phyloP scores from a whole-genome alignment of 2,797 vertebrate species.

The Mormyrops boulengeri region DNA sequence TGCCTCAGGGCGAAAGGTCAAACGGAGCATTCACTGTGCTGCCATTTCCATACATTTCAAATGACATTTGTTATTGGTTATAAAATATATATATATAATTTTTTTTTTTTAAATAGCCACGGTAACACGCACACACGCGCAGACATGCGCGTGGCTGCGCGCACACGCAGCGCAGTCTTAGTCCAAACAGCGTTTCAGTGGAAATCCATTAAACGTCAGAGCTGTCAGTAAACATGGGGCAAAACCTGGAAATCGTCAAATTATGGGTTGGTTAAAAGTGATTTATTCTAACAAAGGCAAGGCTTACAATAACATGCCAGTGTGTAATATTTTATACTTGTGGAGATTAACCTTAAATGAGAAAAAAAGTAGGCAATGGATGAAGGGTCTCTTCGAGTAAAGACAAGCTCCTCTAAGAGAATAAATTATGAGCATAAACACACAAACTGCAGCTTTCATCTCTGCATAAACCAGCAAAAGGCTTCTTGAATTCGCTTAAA shows the following conservation, averaged over 20 bases:
- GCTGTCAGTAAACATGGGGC: neutral
- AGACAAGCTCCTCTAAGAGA: slow-evolving; percentile 59
- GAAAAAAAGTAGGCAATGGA: slow-evolving; percentile 40
- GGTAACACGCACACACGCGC: neutral
- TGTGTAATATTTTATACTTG: slow-evolving; percentile 27
- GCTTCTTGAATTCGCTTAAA: slow-evolving; percentile 55
- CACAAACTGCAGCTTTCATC: slow-evolving; percentile 58
- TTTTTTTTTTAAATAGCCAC: neutral
- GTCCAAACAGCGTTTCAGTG: neutral
- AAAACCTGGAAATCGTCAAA: slow-evolving; percentile 8
- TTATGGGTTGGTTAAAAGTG: slow-evolving; percentile 3
- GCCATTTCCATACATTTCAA: slow-evolving; percentile 7
- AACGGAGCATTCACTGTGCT: slow-evolving; percentile 41
- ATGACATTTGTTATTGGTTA: neutral
- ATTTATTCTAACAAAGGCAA: slow-evolving; percentile 26
- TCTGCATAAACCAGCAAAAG: slow-evolving; percentile 48
- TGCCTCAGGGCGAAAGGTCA: slow-evolving; percentile 49
- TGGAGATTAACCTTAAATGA: slow-evolving; percentile 50
- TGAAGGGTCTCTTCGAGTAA: slow-evolving; percentile 36
- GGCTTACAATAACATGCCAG: slow-evolving; percentile 48
- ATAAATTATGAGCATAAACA: slow-evolving; percentile 62
- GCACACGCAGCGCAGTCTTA: neutral
- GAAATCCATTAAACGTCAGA: slow-evolving; percentile 3
- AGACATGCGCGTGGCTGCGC: neutral
- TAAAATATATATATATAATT: neutral